Evolutionary conservation across 30 jellyfish, hydroid and myxozoan species (phyloP), one percentile per base, ranked within the genome.

Genomic region (Aurelia coerulea): DNA sequence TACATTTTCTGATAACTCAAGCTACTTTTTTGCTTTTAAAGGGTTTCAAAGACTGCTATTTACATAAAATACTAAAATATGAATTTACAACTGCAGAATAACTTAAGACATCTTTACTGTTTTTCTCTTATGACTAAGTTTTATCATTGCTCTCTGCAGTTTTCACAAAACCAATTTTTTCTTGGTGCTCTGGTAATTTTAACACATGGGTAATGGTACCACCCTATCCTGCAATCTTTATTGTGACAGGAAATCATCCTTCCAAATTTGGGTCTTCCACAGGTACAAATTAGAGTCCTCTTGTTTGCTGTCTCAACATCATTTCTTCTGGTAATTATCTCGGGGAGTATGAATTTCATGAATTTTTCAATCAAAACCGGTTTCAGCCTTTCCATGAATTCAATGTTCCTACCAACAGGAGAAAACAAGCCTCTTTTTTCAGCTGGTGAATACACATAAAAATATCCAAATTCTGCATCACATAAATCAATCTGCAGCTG

Each of bases 161-260:
- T 46, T 46, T 46, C 11, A 73, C 83, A 73, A n/a, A 37, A 50
- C 83, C 69, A 73, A 39, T 0, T 73, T 73, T 54, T 73, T 9
- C 56, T 60, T 79, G 89, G 89, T 54, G 42, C 78, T 50, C 79
- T 63, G 17, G 89, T 62, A 41, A 79, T 79, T 46, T 79, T 79
- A 34, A 79, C 89, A 79, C 89, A 79, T 16, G 78, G 65, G 23
- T 79, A 79, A 50, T 79, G 89, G 69, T 31, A 79, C 64, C 89
- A 56, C 42, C 60, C 64, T 62, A 79, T 63, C 7, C 66, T 65
- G 49, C 89, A 79, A 78, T 12, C 53, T 29, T 23, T 46, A 65
- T 79, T 79, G 63, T 50, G 68, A 49, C 89, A 79, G 46, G 63
- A 17, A 35, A 79, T 79, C 89, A 79, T 62, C 54, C 29, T 79